Conservation (phyloP, 1,140 invertebrate species). For the Hypsibius dujardini region DNA sequence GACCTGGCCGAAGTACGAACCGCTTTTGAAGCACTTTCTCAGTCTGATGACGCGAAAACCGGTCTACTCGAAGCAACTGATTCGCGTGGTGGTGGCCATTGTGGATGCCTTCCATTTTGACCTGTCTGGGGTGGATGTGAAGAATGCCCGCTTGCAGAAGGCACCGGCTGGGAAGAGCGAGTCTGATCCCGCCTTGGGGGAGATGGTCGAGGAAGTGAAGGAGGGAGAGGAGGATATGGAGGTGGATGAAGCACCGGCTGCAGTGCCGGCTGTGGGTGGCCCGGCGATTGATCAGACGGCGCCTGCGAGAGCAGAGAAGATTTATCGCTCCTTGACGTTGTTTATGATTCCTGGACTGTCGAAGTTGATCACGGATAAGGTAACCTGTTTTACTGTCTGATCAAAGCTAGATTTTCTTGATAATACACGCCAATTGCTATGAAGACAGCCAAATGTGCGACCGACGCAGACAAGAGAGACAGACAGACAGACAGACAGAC, state of each 20-base stretch:
- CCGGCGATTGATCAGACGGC: background rate
- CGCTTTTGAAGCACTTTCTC: conserved; percentile 58
- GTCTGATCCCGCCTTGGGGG: conserved; percentile 18
- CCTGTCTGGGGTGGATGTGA: conserved; percentile 38
- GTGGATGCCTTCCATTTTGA: conserved; percentile 85
- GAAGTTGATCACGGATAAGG: conserved; percentile 6
- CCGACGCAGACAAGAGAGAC: no score
- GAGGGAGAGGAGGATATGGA: conserved; percentile 26
- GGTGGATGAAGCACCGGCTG: conserved; percentile 26
- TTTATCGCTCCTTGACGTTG: background rate
- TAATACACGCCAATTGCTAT: background rate
- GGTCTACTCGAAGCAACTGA: conserved; percentile 52
- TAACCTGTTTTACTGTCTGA: background rate
- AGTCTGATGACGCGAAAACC: conserved; percentile 47
- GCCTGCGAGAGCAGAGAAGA: background rate
- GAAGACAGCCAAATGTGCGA: no score
- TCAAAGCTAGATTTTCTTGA: background rate
- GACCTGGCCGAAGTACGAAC: conserved; percentile 69
- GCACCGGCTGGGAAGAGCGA: conserved; percentile 22
- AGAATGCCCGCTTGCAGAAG: conserved; percentile 25
- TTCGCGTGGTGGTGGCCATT: conserved; percentile 52
- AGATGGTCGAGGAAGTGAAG: conserved; percentile 21
- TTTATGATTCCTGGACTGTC: background rate
- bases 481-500: no score
- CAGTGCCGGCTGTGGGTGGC: background rate